Base-by-base conservation (phyloP, 2,113 vertebrate species). In the Nothoprocta pentlandii region DNA sequence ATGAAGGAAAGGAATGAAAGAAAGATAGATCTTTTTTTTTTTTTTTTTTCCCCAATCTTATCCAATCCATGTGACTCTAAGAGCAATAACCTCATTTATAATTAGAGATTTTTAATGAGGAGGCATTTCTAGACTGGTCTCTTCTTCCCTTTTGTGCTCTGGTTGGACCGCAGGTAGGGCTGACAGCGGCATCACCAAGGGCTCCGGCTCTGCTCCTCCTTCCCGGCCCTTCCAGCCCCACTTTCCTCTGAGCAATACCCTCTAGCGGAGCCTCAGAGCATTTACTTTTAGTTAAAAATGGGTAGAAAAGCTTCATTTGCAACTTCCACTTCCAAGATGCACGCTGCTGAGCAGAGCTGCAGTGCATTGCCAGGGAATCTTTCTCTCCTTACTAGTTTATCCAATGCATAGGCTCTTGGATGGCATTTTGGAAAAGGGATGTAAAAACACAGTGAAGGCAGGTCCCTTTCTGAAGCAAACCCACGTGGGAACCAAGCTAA, bases 221-320 rank as follows among this genome's bases (percentile, higher is more conserved):
- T 94, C 75, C 67, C 1, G 17, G 1, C 3, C 28, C 23, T 34
- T 12, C 0, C 66, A 16, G 17, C 28, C 32, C 39, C 46, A 78
- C 61, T 28, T 16, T 7, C 26, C 77, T 66, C 76, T 5, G 2
- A 34, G 74, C 63, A 56, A 20, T 56, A 58, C 95, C 94, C 96
- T 94, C 95, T 96, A 96, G 93, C 46, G 95, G 95, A 61, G 70
- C 91, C 44, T 2, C 5, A 1, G n/a, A 13, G 93, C 68, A 94
- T 78, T 95, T 89, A 8, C 44, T 44, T 47, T 6, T 1, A 15
- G 56, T 4, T 44, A 74, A 58, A 47, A 30, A 39, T 1, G 8
- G 5, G 62, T 23, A 87, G 23, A 75, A 63, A 2, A 9, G 3
- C 14, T 90, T 58, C 32, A 12, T 6, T 2, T 0, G 8, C 39